These are phyloP conservation scores for Piliocolobus tephrosceles DNA, from an alignment of 2,113 vertebrate species.

Conservation along the genomic window DNA sequence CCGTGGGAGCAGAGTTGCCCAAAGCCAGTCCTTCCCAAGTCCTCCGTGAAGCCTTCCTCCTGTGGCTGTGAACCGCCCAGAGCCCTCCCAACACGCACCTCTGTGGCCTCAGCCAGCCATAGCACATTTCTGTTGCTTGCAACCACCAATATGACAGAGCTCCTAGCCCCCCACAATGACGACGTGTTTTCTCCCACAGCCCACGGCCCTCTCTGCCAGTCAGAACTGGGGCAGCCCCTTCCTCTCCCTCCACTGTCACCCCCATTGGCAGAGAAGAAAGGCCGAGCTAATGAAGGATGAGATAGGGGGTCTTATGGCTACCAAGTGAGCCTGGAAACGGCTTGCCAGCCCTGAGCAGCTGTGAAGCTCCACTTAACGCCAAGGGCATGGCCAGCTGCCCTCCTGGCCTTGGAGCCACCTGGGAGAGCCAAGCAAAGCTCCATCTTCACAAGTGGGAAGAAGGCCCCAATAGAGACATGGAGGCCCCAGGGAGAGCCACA, in stretches of 20 bases:
- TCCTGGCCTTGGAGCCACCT: not conserved
- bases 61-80: accelerated
- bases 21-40: not conserved
- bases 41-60: not conserved
- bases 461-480: not conserved
- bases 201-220: not conserved
- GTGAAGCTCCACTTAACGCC: accelerated
- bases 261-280: not conserved
- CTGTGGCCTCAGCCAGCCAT: accelerated
- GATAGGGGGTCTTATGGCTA: accelerated
- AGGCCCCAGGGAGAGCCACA: not conserved
- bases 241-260: not conserved
- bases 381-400: no score
- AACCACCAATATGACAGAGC: not conserved
- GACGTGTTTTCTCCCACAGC: not conserved
- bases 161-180: not conserved
- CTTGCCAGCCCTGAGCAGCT: not conserved
- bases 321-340: accelerated
- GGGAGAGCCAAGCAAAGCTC: not conserved
- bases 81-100: accelerated
- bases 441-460: not conserved
- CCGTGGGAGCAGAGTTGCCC: accelerated
- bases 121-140: not conserved
- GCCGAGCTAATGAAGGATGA: not conserved
- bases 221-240: not conserved